These are phyloP conservation scores for Prunella himalayana DNA, from an alignment of 2,113 vertebrate species.

Conservation along the genomic window DNA sequence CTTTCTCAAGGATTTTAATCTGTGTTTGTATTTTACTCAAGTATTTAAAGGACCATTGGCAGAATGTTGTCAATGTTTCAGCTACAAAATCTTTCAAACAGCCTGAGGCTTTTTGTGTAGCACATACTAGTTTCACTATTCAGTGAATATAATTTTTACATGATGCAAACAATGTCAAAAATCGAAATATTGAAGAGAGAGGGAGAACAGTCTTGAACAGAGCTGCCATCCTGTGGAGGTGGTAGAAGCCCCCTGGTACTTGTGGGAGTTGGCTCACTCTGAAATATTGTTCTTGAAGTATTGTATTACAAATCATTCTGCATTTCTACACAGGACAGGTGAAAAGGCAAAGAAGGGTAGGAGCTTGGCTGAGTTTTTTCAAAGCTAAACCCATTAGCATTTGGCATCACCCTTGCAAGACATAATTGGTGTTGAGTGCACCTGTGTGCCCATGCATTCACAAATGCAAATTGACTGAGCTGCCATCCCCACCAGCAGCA, in stretches of 20 bases:
- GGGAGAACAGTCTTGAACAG: not conserved
- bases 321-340: not conserved
- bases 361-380: not conserved
- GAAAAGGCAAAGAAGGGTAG: not conserved
- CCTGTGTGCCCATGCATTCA: not conserved
- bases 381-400: not conserved
- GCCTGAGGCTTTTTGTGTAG: constrained; percentile 52
- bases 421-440: not conserved
- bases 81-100: constrained; percentile 42
- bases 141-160: constrained; percentile 28
- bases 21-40: constrained; percentile 47
- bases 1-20: constrained; percentile 61
- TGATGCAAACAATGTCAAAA: constrained; percentile 45
- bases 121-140: not conserved
- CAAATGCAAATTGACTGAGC: not conserved
- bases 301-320: too few species aligned
- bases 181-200: not conserved
- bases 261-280: not conserved
- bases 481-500: not conserved
- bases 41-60: constrained; percentile 16
- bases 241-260: not conserved
- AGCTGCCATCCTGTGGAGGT: not conserved
- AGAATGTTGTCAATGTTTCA: constrained; percentile 43
- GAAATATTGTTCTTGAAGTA: not conserved
- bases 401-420: not conserved